Base-by-base conservation (phyloP, 2,888 invertebrate genomes). In the Acheta domesticus region DNA sequence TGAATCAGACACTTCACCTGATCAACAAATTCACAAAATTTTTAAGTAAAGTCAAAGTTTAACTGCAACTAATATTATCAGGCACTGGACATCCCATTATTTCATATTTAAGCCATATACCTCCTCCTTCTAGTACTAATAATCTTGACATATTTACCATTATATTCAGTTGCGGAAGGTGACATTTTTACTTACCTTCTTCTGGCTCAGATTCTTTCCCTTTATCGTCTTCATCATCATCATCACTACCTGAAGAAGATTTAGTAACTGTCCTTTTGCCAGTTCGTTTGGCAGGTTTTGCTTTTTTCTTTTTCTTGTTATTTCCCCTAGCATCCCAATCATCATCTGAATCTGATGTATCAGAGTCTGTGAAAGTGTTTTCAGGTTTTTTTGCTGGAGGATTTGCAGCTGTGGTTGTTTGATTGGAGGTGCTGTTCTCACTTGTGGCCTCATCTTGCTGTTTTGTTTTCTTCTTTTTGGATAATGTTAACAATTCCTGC, bases 201-300 rank as follows among this genome's bases (percentile, higher is more conserved):
- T 96, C 95, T 0, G 93, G 93, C 84, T 96, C 95, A 79, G 93
- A 93, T 84, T 96, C 95, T 78, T 93, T 93, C 82, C 89, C 90
- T 12, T 88, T 88, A 12, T 89, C 89, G n/a, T 89, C 84, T 84
- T 87, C 83, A 79, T 86, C 87, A 80, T 87, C 87, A 78, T 86
- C 87, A n/a, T 87, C 88, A 78, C 87, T 87, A 12, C 86, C 87
- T 8, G 84, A 84, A 2, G 85, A 85, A 48, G 84, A 84, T 80
- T 84, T 84, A 1, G 84, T 83, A n/a, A 83, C 83, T 36, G 84
- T 82, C 36, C 83, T 82, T 81, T n/a, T 88, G 85, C 86, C 87
- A 85, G 81, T 86, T 62, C 86, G 84, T 83, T 87, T 87, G 14
- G 85, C 84, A 14, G 86, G 85, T 82, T 88, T 88, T 82, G 86